These are phyloP conservation scores for Cynoglossus semilaevis DNA, from an alignment of 2,113 vertebrate species.

Conservation along the genomic window DNA sequence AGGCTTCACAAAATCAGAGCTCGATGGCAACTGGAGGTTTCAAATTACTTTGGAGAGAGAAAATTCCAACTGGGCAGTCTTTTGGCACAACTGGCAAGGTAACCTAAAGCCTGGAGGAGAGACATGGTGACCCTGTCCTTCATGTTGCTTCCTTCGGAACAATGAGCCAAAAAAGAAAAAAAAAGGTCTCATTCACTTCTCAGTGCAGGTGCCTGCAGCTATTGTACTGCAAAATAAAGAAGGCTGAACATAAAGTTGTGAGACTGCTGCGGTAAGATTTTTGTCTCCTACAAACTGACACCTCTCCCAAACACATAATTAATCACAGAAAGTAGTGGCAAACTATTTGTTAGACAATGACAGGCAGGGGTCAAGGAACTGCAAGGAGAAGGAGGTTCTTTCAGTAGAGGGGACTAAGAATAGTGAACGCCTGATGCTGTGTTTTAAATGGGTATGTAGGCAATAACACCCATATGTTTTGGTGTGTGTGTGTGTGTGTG, in stretches of 20 bases:
- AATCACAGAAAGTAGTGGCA: slow-evolving; percentile 60
- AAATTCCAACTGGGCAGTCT: slow-evolving; percentile 31
- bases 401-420: slow-evolving; percentile 27
- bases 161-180: slow-evolving; percentile 27
- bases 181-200: slow-evolving; percentile 5
- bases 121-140: slow-evolving; percentile 20
- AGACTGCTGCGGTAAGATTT: slow-evolving; percentile 46
- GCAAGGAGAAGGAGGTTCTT: slow-evolving; percentile 30
- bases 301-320: slow-evolving; percentile 62
- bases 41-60: slow-evolving; percentile 24
- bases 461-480: neutral
- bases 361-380: slow-evolving; percentile 37
- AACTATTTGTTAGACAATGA: slow-evolving; percentile 56
- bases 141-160: slow-evolving; percentile 26
- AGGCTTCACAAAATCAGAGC: slow-evolving; percentile 40
- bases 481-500: too few relatives aligned
- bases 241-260: slow-evolving; percentile 22
- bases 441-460: slow-evolving; percentile 9
- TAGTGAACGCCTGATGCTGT: slow-evolving; percentile 14
- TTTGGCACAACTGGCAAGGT: slow-evolving; percentile 27
- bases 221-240: slow-evolving; percentile 13
- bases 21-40: slow-evolving; percentile 38
- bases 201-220: slow-evolving; percentile 32
- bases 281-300: slow-evolving; percentile 49
- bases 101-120: slow-evolving; percentile 33